phyloP scores from a whole-genome alignment of 2,888 invertebrate genomes.

The Drosophila prolongata region DNA sequence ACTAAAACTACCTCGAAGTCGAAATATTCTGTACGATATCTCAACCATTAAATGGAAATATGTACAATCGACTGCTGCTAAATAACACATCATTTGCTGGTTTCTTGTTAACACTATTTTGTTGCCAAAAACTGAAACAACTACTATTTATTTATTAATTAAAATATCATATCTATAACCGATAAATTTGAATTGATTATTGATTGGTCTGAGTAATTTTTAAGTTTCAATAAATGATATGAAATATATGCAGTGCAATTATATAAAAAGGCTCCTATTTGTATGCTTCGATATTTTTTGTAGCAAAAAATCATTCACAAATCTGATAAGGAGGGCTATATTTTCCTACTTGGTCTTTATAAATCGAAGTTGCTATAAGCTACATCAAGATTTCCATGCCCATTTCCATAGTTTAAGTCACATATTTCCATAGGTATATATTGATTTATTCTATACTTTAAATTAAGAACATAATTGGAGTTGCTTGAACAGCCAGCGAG shows the following conservation, averaged over 20 bases:
- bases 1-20: no score
- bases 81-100: neutral
- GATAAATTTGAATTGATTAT: no score
- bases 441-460: slow-evolving; percentile 30
- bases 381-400: neutral
- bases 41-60: slow-evolving; percentile 4
- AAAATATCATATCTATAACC: no score
- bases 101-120: slow-evolving; percentile 1
- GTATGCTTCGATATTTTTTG: no score
- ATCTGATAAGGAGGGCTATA: neutral
- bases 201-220: no score
- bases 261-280: no score
- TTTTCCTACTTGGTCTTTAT: neutral
- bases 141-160: neutral
- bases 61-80: slow-evolving; percentile 19
- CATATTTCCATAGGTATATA: neutral
- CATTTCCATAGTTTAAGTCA: neutral
- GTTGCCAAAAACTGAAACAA: neutral
- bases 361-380: neutral
- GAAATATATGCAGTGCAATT: no score
- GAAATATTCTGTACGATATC: neutral
- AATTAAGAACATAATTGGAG: slow-evolving; percentile 14
- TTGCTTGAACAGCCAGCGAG: slow-evolving; percentile 5
- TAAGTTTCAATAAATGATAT: no score
- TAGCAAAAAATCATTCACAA: neutral